Base-by-base conservation (phyloP, 2,113 vertebrate genomes). In the Cyprinodon variegatus region DNA sequence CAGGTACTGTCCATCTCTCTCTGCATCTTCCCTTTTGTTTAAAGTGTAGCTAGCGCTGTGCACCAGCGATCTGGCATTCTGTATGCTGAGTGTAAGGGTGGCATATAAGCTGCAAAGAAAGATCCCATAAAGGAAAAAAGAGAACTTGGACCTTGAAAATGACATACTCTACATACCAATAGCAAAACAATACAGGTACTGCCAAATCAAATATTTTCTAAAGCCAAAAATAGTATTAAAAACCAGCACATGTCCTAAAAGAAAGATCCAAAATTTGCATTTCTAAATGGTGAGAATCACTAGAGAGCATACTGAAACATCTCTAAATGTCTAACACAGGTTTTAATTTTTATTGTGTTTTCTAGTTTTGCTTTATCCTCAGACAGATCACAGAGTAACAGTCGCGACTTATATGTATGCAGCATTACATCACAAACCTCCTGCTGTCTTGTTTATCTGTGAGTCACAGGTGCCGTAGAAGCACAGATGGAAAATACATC, bases 1-100 rank as follows among this genome's bases (percentile, higher is more conserved):
- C 68, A 99, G 95, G 91, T 98, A 98, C 88, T 96, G 95, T 73
- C 95, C 95, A 76, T 97, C 96, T 80, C 94, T 92, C 82, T 91
- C 92, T 64, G 90, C 9, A 11, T 40, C 88, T 3, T 96, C 96
- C 65, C 92, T 95, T 70, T 92, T 95, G 72, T 96, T 95, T 62
- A 94, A 93, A 76, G 96, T 94, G 72, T 95, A 46, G 72, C 46
- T 11, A 17, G 68, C 37, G 36, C 50, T 91, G 61, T 93, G 90
- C 66, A 94, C 91, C 88, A 96, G 81, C 37, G 95, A 95, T 45
- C 94, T 89, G 86, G 61, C 90, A 89, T 76, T 95, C 90, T 13
- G 70, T 62, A 91, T 76, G 46, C 89, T 76, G 78, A 63, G 79
- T 20, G 89, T 89, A 68, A 69, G 79, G 75, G 91, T 90, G 13